These are phyloP conservation scores for Ganaspis sp. DNA, from an alignment of 1,140 invertebrate genomes.

Conservation along the genomic window DNA sequence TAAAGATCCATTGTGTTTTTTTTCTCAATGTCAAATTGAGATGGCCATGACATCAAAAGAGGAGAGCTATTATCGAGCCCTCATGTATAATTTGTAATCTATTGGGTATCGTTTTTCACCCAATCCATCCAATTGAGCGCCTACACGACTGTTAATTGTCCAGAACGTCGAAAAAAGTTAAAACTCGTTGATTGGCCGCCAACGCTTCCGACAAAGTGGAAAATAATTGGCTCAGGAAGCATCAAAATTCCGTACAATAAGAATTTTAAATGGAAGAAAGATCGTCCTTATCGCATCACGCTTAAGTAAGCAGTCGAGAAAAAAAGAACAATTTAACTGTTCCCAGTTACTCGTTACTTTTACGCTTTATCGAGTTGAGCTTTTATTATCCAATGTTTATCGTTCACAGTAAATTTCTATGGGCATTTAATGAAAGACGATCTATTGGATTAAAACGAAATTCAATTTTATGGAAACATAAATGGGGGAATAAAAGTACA, in stretches of 20 bases:
- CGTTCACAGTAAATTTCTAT: conserved; percentile 7
- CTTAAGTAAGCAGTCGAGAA: conserved; percentile 15
- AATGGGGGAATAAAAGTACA: background rate
- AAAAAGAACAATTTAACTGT: conserved; percentile 23
- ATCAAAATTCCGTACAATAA: conserved; percentile 14
- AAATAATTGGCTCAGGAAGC: background rate
- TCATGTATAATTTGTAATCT: conserved; percentile 13
- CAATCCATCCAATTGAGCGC: conserved; percentile 61
- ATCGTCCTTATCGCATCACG: conserved; percentile 19
- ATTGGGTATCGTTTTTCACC: conserved; percentile 44
- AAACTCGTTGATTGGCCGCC: conserved; percentile 53
- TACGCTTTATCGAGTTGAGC: conserved; percentile 17
- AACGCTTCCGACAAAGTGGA: conserved; percentile 36
- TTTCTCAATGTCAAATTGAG: conserved; percentile 28
- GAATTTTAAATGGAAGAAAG: background rate
- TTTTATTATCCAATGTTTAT: conserved; percentile 29
- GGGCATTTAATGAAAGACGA: conserved; percentile 3
- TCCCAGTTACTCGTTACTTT: conserved; percentile 6
- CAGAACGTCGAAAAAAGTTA: conserved; percentile 49
- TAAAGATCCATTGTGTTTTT: background rate
- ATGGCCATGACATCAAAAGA: conserved; percentile 16
- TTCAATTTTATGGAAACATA: background rate
- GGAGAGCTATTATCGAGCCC: conserved; percentile 13
- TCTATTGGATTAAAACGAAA: conserved; percentile 1
- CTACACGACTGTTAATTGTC: conserved; percentile 49